These are phyloP conservation scores for Lydus trimaculatus DNA, from an alignment of 2,888 invertebrate genomes.

Conservation along the genomic window DNA sequence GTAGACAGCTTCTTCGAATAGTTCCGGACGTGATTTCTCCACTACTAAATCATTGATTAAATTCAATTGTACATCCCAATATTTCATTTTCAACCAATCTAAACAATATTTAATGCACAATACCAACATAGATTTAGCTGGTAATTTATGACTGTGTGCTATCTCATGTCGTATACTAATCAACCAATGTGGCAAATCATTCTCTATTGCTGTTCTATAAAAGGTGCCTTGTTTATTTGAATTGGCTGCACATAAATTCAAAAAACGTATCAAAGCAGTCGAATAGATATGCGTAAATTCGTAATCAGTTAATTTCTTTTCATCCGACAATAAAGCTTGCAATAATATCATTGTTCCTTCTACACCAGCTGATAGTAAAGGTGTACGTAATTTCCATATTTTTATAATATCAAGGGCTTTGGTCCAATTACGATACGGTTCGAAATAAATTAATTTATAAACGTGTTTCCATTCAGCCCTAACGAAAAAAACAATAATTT, in stretches of 20 bases:
- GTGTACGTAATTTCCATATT: conserved; percentile 67
- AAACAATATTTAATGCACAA: conserved; percentile 70
- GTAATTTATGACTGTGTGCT: conserved; percentile 75
- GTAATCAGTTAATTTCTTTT: conserved; percentile 58
- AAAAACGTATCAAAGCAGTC: conserved; percentile 66
- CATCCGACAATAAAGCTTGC: conserved; percentile 62
- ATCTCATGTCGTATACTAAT: conserved; percentile 80
- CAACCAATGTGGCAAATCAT: conserved; percentile 81
- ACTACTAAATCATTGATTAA: conserved; percentile 61
- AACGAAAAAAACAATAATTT: conserved; percentile 25
- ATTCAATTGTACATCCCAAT: conserved; percentile 69
- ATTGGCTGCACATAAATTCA: conserved; percentile 56
- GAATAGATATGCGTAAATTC: conserved; percentile 68
- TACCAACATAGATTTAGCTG: conserved; percentile 69
- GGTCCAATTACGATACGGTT: conserved; percentile 53
- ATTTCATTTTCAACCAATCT: conserved; percentile 73
- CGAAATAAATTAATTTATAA: conserved; percentile 61
- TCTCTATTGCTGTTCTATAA: conserved; percentile 67
- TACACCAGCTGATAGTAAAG: conserved; percentile 66
- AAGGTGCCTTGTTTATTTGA: conserved; percentile 55
- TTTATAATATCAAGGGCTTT: conserved; percentile 62
- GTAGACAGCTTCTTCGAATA: conserved; percentile 14
- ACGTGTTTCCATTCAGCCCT: conserved; percentile 65
- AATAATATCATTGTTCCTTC: conserved; percentile 68
- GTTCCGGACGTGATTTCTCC: background rate